phyloP scores from a whole-genome alignment of 2,797 vertebrate species.

The Cuniculus paca region DNA sequence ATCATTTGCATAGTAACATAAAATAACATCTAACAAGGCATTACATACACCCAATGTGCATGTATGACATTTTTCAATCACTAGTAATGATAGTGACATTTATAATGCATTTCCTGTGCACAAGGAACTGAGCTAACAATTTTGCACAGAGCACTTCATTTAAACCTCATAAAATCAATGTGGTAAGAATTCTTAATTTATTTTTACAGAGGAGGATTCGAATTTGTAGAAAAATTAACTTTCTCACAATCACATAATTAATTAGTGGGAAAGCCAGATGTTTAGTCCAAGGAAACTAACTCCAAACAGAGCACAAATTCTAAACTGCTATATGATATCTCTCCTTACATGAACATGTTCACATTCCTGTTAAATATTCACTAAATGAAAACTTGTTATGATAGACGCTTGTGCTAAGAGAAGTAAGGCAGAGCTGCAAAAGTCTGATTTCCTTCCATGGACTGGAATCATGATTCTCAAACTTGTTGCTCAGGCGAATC shows the following conservation, averaged over 20 bases:
- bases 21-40: neutral
- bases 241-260: neutral
- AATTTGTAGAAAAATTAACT: neutral
- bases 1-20: neutral
- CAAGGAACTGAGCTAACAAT: constrained; percentile 3
- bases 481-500: neutral
- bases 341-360: neutral
- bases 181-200: constrained; percentile 37
- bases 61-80: neutral
- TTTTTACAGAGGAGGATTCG: neutral
- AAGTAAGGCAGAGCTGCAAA: neutral
- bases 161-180: neutral
- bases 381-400: neutral
- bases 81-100: constrained; percentile 17
- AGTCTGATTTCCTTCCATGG: neutral
- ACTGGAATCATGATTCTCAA: neutral
- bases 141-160: constrained; percentile 23
- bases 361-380: neutral
- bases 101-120: constrained; percentile 1
- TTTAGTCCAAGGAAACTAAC: neutral
- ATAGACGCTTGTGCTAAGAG: neutral
- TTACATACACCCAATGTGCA: neutral
- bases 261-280: neutral
- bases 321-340: neutral
- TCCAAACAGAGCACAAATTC: neutral